Base-by-base conservation (phyloP, 2,797 vertebrate species). In the Crypturellus tataupa region DNA sequence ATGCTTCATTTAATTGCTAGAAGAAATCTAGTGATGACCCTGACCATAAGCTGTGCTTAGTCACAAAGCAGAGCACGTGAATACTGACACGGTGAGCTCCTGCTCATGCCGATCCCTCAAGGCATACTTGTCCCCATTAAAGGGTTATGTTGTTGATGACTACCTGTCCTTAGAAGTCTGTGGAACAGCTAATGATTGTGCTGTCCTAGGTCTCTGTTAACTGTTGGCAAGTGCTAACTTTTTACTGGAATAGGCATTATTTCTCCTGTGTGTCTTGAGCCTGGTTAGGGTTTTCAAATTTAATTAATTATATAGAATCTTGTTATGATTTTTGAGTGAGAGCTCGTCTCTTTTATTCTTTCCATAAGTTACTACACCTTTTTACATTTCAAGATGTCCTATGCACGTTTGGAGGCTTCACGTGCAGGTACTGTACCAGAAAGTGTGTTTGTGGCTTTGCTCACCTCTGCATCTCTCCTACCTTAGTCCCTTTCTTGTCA, bases 111-210 rank as follows among this genome's bases (percentile, higher is more conserved):
- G 76, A 27, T 78, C 11, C 68, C 40, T 3, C 1, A 58, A 67
- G 29, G 2, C 53, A 39, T 16, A 49, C 25, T 53, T 20, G 27
- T 71, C 23, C 13, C 25, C n/a, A 2, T 62, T 80, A 27, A 55
- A 46, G 71, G 31, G n/a, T n/a, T 18, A 3, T 12, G 3, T 35
- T 49, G 24, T 19, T 51, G 35, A 27, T 79, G 39, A 10, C 10
- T 79, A 1, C 3, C 10, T 77, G 13, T 59, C 11, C 69, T 71
- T 15, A 51, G 29, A 81, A 44, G 12, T 37, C 29, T 31, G 0
- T 44, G 33, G n/a, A 92, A 40, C 15, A 76, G 4, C 25, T 37
- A 37, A 0, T 2, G 51, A 5, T 76, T n/a, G 33, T 7, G 3
- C 10, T 63, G 37, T 55, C 75, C 5, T n/a, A 58, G 44, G 7